Evolutionary conservation across 2,888 invertebrate species (phyloP), one percentile per base, ranked within the genome.

Genomic region (Plagodis pulveraria): DNA sequence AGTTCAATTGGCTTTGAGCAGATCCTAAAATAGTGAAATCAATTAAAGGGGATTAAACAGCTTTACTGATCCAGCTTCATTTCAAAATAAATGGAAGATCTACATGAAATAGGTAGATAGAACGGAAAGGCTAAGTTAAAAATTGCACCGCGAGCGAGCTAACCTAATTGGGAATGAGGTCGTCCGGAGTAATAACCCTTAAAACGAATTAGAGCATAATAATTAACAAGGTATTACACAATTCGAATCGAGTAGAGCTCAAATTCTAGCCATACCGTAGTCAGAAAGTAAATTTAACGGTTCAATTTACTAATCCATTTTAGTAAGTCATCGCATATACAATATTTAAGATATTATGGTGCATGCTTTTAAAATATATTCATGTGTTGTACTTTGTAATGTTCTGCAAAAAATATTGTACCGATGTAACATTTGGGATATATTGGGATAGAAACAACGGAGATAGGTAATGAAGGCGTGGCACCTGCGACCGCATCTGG

Each of bases 141-240:
- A 66, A 63, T 58, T 65, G 58, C 61, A 58, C 63, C 32, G 47
- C 47, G 48, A 58, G 44, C 50, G 62, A 58, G 56, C 54, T 63
- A 69, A 66, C 65, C 65, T 63, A 60, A 66, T 66, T 69, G 51
- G 11, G 46, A 67, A 65, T 50, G 65, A 62, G 66, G 65, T 56
- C 69, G 59, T 58, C 47, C 57, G 50, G 55, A 55, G 54, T 64
- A 61, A 66, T 64, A 58, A 55, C 62, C 56, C 56, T 51, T 62
- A 51, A 51, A 62, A 54, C 22, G 49, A 60, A 48, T 52, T 56
- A 44, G 38, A 56, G 48, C 56, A 40, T 56, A 51, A 40, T 56
- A 51, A 56, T 56, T 60, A 48, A 48, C 41, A 51, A 51, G 52
- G 51, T 40, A 60, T 45, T 54, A 40, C 41, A 42, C 56, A 56